Percentiles rank a stretch among this genome's conserved stretches.
These are phyloP conservation scores for Cephalopholis sonnerati DNA, from an alignment of 2,113 vertebrate species.

Conservation along the genomic window DNA sequence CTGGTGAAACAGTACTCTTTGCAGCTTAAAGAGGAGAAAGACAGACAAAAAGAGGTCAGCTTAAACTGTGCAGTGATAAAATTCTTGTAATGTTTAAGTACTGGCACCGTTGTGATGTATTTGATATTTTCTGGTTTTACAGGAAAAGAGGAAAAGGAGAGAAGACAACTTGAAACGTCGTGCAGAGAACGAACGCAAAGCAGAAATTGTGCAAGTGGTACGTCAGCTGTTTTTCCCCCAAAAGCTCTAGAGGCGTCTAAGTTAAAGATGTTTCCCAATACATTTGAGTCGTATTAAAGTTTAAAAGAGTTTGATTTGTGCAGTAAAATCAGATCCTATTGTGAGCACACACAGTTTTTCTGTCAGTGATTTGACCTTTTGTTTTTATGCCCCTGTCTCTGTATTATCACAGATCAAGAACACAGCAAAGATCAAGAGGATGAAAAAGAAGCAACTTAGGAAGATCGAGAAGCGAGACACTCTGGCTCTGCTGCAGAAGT, in stretches of 20 bases:
- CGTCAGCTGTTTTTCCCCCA: conserved; percentile 42
- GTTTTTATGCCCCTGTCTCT: not conserved
- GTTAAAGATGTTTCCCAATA: not conserved
- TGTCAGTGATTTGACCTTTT: not conserved
- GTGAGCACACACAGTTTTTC: not conserved
- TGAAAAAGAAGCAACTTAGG: conserved; percentile 94
- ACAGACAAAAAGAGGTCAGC: conserved; percentile 85
- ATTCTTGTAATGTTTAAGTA: not conserved
- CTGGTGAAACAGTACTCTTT: conserved; percentile 84
- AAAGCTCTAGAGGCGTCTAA: not conserved
- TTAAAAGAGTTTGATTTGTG: not conserved
- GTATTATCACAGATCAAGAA: conserved; percentile 88
- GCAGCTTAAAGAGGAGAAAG: conserved; percentile 89
- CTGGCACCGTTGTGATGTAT: no score
- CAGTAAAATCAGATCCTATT: not conserved
- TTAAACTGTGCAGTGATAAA: not conserved
- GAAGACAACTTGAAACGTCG: conserved; percentile 90
- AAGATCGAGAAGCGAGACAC: conserved; percentile 93
- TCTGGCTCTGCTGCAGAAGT: conserved; percentile 85
- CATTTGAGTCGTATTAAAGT: not conserved
- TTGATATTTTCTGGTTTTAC: not conserved
- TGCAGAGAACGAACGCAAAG: conserved; percentile 90
- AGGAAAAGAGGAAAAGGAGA: conserved; percentile 91
- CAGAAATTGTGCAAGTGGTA: conserved; percentile 96
- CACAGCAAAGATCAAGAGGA: conserved; percentile 92